A percentile compares a stretch with the other conserved stretches of the same genome.
These are phyloP conservation scores for Chiloscyllium punctatum DNA, from an alignment of 2,797 vertebrate genomes.

Conservation along the genomic window DNA sequence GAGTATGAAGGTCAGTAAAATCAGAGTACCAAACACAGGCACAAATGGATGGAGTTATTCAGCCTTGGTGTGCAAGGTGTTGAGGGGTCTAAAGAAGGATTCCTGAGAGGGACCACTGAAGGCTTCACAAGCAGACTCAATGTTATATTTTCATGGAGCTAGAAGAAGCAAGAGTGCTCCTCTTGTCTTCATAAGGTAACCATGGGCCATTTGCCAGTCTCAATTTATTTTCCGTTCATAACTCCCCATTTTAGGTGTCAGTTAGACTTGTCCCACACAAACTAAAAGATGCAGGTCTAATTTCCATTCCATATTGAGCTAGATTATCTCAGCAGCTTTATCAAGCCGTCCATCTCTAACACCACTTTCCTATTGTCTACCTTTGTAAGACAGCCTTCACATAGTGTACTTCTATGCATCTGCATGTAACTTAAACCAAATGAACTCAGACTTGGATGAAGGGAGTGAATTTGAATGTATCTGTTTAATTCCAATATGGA, in stretches of 20 bases:
- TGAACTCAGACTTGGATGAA: too few relatives aligned
- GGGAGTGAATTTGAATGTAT: too few relatives aligned
- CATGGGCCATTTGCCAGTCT: not conserved
- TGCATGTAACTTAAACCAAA: not conserved
- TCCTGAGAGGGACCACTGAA: not conserved
- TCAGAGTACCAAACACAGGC: not conserved
- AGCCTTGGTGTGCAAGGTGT: not conserved
- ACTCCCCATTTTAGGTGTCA: not conserved
- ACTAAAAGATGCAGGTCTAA: not conserved
- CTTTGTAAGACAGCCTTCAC: not conserved
- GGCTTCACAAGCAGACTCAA: not conserved
- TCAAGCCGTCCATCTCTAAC: not conserved
- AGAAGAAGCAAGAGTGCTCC: not conserved
- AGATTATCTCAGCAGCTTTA: not conserved
- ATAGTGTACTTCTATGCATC: not conserved
- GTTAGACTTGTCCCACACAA: not conserved
- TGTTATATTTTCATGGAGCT: not conserved
- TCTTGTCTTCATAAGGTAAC: not conserved
- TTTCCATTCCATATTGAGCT: not conserved
- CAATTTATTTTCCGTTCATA: not conserved
- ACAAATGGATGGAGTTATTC: not conserved
- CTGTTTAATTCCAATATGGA: too few relatives aligned
- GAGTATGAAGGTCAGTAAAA: too few relatives aligned
- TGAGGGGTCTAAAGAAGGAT: not conserved
- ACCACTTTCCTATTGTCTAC: not conserved